These are phyloP conservation scores for Lytechinus pictus DNA, from an alignment of 35 echinoderm and acorn worm genomes.

Conservation along the genomic window DNA sequence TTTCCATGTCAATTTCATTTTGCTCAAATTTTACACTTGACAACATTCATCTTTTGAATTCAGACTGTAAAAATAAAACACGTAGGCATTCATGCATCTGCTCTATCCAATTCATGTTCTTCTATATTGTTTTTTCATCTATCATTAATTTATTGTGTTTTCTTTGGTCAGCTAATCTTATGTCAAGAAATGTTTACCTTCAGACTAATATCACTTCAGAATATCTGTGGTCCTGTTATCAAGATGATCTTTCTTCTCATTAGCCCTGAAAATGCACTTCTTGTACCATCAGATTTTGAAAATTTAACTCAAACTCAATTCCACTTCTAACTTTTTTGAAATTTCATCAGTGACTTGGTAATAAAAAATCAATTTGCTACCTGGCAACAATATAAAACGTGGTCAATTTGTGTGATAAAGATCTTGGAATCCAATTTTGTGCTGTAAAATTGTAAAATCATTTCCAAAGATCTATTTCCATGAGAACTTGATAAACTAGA, in stretches of 20 bases:
- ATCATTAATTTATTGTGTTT: too few relatives aligned
- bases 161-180: background rate
- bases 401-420: conserved; percentile 4
- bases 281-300: background rate
- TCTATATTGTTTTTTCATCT: too few relatives aligned
- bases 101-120: too few relatives aligned
- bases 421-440: conserved; percentile 2
- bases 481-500: background rate
- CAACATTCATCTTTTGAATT: too few relatives aligned
- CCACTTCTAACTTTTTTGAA: background rate
- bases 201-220: background rate
- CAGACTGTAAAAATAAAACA: too few relatives aligned
- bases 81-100: too few relatives aligned
- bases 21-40: too few relatives aligned
- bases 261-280: background rate
- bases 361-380: conserved; percentile 16
- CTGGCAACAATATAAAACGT: background rate
- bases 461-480: conserved; percentile 12
- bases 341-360: conserved; percentile 2
- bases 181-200: background rate
- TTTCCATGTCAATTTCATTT: too few relatives aligned
- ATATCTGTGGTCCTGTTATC: background rate
- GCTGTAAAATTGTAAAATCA: conserved; percentile 13
- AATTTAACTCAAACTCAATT: background rate
- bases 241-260: background rate